A percentile compares a stretch with the other conserved stretches of the same genome.
phyloP scores from a whole-genome alignment of 64 coral and sea anemone genomes.

The Actinia tenebrosa region DNA sequence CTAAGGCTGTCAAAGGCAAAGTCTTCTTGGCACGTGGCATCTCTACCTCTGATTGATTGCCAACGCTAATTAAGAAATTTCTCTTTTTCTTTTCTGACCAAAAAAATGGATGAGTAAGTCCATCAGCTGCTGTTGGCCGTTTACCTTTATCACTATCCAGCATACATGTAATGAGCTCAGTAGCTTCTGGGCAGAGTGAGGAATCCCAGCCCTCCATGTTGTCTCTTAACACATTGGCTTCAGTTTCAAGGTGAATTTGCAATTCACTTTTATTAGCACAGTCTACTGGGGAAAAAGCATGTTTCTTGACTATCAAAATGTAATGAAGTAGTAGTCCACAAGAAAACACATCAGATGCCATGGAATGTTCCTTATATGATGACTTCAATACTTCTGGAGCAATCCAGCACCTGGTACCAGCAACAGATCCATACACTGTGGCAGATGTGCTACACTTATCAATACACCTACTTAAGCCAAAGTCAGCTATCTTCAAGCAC shows the following conservation, averaged over 20 bases:
- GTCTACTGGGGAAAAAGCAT: slow-evolving; percentile 5
- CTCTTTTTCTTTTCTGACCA: slow-evolving; percentile 22
- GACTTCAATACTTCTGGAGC: slow-evolving; percentile 12
- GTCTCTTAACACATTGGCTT: slow-evolving; percentile 5
- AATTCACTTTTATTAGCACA: neutral
- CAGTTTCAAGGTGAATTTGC: neutral
- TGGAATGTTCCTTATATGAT: slow-evolving; percentile 2
- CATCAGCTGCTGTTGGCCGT: slow-evolving; percentile 5
- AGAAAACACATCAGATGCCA: slow-evolving; percentile 33
- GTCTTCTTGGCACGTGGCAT: neutral
- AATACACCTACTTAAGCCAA: slow-evolving; percentile 50
- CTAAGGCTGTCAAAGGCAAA: neutral
- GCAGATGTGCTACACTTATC: neutral
- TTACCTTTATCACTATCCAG: neutral
- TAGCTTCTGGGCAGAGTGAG: slow-evolving; percentile 10
- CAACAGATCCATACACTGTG: slow-evolving; percentile 4
- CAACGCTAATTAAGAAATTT: slow-evolving; percentile 15
- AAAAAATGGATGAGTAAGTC: neutral
- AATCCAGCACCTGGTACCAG: slow-evolving; percentile 34
- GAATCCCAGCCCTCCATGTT: neutral
- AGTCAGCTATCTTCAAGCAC: slow-evolving; percentile 58
- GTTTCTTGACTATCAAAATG: slow-evolving; percentile 10
- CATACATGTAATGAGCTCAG: neutral
- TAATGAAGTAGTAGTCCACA: slow-evolving; percentile 33
- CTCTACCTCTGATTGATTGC: slow-evolving; percentile 18